These are phyloP conservation scores for Apogon talboti DNA, from an alignment of 2,797 vertebrate genomes.

Conservation along the genomic window DNA sequence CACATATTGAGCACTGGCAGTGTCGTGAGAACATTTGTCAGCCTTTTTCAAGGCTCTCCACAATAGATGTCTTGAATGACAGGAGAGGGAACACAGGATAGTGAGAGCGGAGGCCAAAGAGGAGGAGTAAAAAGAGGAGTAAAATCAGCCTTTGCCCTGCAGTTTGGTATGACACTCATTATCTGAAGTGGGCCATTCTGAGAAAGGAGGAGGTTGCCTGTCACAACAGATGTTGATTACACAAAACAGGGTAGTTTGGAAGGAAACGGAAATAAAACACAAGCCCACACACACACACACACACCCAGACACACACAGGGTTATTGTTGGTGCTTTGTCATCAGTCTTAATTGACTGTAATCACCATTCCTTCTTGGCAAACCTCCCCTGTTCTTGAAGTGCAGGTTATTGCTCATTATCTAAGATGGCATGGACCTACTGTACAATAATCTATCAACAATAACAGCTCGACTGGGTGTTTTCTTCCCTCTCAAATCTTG, in stretches of 20 bases:
- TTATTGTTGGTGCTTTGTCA: constrained; percentile 77
- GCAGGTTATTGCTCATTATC: constrained; percentile 82
- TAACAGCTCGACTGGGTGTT: constrained; percentile 57
- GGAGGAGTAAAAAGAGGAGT: constrained; percentile 74
- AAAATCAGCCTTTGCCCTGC: constrained; percentile 81
- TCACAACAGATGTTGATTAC: constrained; percentile 83
- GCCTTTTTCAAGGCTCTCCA: constrained; percentile 64
- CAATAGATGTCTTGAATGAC: constrained; percentile 68
- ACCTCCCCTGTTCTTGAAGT: constrained; percentile 77
- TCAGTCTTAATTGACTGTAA: constrained; percentile 82
- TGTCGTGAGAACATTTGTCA: constrained; percentile 46
- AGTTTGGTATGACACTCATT: constrained; percentile 84
- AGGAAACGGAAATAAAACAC: constrained; percentile 73
- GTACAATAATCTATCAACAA: constrained; percentile 72
- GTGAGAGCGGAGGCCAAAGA: constrained; percentile 70
- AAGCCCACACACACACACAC: constrained; percentile 38
- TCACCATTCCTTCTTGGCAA: constrained; percentile 78
- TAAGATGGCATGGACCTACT: constrained; percentile 65
- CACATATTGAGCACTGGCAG: constrained; percentile 37
- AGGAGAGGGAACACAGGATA: constrained; percentile 64
- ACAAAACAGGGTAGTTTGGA: constrained; percentile 81
- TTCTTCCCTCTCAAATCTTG: constrained; percentile 55
- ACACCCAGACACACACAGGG: constrained; percentile 35
- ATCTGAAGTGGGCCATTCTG: constrained; percentile 83
- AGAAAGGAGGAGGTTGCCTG: constrained; percentile 78